Base-by-base conservation (phyloP, 2,888 invertebrate genomes). In the Lingula anatina region DNA sequence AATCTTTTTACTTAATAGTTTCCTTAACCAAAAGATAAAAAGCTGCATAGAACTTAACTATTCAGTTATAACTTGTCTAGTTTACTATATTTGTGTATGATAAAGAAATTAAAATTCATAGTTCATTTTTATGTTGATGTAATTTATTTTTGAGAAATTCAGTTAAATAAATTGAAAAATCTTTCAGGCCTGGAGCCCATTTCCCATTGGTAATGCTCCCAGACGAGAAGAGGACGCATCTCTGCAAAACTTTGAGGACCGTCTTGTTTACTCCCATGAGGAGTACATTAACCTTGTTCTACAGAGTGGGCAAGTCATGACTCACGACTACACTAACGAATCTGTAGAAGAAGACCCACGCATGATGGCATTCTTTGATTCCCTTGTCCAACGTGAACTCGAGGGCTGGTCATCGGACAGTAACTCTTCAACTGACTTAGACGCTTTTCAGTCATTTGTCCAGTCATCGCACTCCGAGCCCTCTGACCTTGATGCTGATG, bases 341-440 rank as follows among this genome's bases (percentile, higher is more conserved):
- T 91, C 90, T 7, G 90, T 87, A 0, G 83, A 85, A 46, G 94
- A 95, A 77, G 94, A 95, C 77, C 87, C 90, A 0, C 83, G 90
- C 47, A 95, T 95, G 94, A 88, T 95, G 87, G 94, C 94, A 27
- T 94, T 94, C 80, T 95, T 95, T 70, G 94, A 95, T 79, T 89
- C 90, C 12, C 79, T 94, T 23, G 89, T 95, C 25, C 92, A 93
- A 73, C 84, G 91, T 38, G 93, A 93, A 75, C 84, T 92, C 54
- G 91, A 91, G 78, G 86, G 85, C 2, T 65, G 64, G 54, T 67
- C 65, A 41, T 60, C 64, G 9, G 67, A 66, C 44, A 69, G 69
- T 45, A 62, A 63, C 20, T 50, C 47, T 15, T 39, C 39, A 39
- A 61, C 61, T 47, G 66, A 68, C 46, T 64, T 64, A 39, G 68